A percentile compares a stretch with the other conserved stretches of the same genome.
Conservation (phyloP, 2,888 invertebrate genomes). For the Eristalis intricaria region DNA sequence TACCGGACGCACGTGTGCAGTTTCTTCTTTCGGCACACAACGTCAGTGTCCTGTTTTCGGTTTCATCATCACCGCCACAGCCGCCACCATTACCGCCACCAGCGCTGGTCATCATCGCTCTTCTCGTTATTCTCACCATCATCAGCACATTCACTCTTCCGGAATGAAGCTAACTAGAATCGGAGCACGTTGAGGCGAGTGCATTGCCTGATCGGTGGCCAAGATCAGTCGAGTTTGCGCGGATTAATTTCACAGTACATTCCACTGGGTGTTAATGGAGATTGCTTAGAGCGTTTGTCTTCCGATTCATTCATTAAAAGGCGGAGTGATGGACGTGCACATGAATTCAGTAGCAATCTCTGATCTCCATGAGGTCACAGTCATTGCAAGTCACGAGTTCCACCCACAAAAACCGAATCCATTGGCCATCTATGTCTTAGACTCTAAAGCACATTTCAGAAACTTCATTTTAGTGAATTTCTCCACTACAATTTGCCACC, state of each 20-base stretch:
- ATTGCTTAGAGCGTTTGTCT: slow-evolving; percentile 17
- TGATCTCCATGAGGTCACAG: not conserved
- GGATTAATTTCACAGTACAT: slow-evolving; percentile 59
- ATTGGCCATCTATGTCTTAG: not conserved
- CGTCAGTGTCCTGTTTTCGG: slow-evolving; percentile 53
- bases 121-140: slow-evolving; percentile 6
- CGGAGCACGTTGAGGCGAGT: slow-evolving; percentile 28
- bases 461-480: not conserved
- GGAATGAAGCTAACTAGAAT: slow-evolving; percentile 29
- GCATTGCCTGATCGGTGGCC: slow-evolving; percentile 25
- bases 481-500: not conserved
- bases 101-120: not conserved
- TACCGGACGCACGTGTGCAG: slow-evolving; percentile 73
- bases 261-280: slow-evolving; percentile 45
- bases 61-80: slow-evolving; percentile 35
- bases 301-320: slow-evolving; percentile 40
- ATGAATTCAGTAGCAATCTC: not conserved
- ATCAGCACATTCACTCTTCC: slow-evolving; percentile 17
- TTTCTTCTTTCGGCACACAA: slow-evolving; percentile 51
- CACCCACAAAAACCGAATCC: not conserved
- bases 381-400: not conserved
- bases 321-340: slow-evolving; percentile 2
- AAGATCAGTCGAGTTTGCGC: slow-evolving; percentile 32
- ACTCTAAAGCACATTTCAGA: not conserved
- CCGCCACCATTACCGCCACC: not conserved